phyloP scores from a whole-genome alignment of 2,113 vertebrate species.

The Prolemur simus region DNA sequence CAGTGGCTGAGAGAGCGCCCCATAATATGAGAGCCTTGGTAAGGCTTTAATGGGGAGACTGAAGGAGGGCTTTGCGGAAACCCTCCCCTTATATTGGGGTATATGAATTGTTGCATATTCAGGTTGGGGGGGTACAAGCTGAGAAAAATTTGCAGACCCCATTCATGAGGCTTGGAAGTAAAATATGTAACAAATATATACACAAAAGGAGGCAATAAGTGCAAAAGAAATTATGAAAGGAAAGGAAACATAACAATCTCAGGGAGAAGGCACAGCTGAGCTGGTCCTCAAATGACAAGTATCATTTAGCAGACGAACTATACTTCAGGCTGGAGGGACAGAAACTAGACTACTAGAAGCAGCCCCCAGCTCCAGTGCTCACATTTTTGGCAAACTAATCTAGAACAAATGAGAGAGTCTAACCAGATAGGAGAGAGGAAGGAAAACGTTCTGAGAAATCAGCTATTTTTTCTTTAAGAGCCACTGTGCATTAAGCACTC shows the following conservation, averaged over 20 bases:
- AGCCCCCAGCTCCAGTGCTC: background rate
- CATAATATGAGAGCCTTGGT: background rate
- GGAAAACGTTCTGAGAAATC: background rate
- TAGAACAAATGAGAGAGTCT: background rate
- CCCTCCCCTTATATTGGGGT: background rate
- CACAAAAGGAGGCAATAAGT: background rate
- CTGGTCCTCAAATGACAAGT: background rate
- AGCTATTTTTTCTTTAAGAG: background rate
- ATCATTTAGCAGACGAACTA: background rate
- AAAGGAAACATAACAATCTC: background rate
- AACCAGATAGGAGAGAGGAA: background rate
- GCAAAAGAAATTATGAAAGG: background rate
- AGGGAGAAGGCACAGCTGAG: background rate
- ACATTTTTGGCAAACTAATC: background rate
- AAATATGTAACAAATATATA: background rate
- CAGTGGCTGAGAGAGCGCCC: background rate
- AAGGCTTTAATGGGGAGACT: background rate
- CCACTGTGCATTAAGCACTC: background rate
- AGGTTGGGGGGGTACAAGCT: background rate
- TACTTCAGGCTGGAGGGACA: fast-evolving
- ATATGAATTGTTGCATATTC: background rate
- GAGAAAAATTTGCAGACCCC: background rate
- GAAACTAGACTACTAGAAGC: background rate
- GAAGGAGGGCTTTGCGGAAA: background rate
- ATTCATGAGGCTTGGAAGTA: background rate